Evolutionary conservation across 2,113 vertebrate genomes (phyloP), one percentile per base, ranked within the genome.

Genomic region (Manacus vitellinus): DNA sequence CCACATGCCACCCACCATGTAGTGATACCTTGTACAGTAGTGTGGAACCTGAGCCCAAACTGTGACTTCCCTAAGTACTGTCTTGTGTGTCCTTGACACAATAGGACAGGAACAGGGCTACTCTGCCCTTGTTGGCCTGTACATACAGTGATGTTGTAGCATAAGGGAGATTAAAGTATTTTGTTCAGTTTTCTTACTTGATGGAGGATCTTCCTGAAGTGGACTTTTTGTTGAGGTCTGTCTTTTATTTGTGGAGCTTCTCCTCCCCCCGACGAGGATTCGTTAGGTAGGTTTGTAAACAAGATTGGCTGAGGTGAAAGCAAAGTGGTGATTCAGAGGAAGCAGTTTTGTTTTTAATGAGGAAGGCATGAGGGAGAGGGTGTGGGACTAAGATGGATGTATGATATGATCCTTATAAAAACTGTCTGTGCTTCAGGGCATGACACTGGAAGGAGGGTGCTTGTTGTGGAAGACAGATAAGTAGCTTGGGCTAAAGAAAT

Each of bases 251-350:
- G 15, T 81, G 56, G 67, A 71, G 19, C 35, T 66, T 65, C 31
- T 35, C 7, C 47, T 86, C 52, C 28, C 5, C 12, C 5, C 3
- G 19, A 43, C 0, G 4, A 47, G 37, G 30, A 46, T 92, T 76
- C 88, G 22, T 86, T 77, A 49, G 31, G 21, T 73, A 59, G 13
- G 25, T 68, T 87, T 86, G 46, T 74, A 58, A 88, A n/a, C 5
- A 21, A 46, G 46, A 19, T 46, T 31, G 52, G 30, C 78, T 61
- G 33, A 81, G 24, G 23, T 58, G 54, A 77, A 73, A 84, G 55
- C 47, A 5, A 33, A 84, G 61, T 59, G 65, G 51, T 91, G 73
- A 63, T 84, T 86, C 72, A 84, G 81, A 93, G 73, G 84, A 89
- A 75, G 43, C 49, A 71, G 22, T 43, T 75, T 33, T 8, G 22